These are phyloP conservation scores for Philotrypesis tridentata DNA, from an alignment of 1,140 invertebrate genomes.

Conservation along the genomic window DNA sequence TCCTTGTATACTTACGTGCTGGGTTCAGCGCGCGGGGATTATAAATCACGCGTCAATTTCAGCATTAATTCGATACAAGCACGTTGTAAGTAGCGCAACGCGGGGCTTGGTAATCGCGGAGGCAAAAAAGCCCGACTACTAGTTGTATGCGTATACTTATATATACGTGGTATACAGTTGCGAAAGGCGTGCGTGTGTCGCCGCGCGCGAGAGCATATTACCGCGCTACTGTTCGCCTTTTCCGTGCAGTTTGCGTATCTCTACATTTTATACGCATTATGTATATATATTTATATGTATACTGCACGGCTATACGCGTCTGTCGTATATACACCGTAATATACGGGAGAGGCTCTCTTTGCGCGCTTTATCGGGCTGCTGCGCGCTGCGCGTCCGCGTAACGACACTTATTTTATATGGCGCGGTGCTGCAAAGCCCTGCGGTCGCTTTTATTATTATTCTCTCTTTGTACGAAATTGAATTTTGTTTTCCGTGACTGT, in stretches of 20 bases:
- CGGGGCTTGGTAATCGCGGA: background rate
- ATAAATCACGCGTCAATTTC: conserved; percentile 31
- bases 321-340: no score
- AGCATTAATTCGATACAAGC: conserved; percentile 6
- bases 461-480: background rate
- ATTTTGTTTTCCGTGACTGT: background rate
- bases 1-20: background rate
- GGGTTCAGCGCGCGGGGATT: background rate
- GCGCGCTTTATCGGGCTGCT: conserved; percentile 23
- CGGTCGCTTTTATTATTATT: background rate
- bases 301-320: background rate
- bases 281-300: background rate
- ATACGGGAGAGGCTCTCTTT: background rate
- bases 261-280: no score
- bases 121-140: background rate
- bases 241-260: no score
- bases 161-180: no score
- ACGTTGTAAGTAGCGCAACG: background rate
- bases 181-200: conserved; percentile 6
- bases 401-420: conserved; percentile 27
- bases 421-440: no score
- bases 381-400: conserved; percentile 4
- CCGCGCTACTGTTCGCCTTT: background rate
- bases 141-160: no score
- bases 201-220: background rate